A percentile compares a stretch with the other conserved stretches of the same genome.
Conservation (phyloP, 2,113 vertebrate species). For the Xerus inauris region DNA sequence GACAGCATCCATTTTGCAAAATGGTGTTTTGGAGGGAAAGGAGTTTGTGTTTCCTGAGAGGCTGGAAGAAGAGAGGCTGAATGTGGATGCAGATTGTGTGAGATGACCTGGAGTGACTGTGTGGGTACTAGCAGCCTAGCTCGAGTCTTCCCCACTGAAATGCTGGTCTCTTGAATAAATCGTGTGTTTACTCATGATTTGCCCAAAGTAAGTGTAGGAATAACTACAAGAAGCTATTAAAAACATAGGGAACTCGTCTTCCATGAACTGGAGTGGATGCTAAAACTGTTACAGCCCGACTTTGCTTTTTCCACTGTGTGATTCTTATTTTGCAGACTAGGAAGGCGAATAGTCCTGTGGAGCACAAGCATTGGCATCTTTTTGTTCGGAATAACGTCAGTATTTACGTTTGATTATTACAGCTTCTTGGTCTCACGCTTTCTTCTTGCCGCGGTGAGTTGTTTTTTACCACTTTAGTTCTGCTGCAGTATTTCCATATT, state of each 20-base stretch:
- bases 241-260: neutral
- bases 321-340: constrained; percentile 87
- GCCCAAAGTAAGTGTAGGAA: neutral
- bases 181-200: neutral
- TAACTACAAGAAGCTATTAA: neutral
- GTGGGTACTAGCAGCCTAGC: neutral
- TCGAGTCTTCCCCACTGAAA: neutral
- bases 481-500: neutral
- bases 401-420: constrained; percentile 92
- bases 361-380: constrained; percentile 91
- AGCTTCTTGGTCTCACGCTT: constrained; percentile 91
- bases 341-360: constrained; percentile 92
- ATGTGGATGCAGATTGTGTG: neutral
- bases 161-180: neutral
- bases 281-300: neutral
- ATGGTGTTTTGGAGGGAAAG: neutral
- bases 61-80: neutral
- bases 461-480: neutral
- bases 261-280: neutral
- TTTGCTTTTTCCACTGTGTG: neutral
- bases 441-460: constrained; percentile 94
- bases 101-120: neutral
- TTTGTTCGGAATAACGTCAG: constrained; percentile 89
- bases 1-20: neutral
- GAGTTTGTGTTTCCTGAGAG: neutral